These are phyloP conservation scores for Cosmopolites sordidus DNA, from an alignment of 2,888 invertebrate species.

Conservation along the genomic window DNA sequence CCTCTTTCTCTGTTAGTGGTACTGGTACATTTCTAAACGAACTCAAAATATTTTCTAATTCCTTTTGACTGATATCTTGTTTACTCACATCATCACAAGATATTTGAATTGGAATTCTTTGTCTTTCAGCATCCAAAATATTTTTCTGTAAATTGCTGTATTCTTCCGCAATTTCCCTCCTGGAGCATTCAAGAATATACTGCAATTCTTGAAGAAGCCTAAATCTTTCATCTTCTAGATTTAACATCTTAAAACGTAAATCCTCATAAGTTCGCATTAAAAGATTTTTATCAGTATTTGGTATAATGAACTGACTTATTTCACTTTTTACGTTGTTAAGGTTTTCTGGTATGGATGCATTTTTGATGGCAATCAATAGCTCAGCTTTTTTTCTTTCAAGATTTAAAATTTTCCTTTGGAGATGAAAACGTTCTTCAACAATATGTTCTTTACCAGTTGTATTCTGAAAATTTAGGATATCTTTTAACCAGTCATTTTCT, in stretches of 20 bases:
- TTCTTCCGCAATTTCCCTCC: constrained; percentile 32
- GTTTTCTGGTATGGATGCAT: constrained; percentile 22
- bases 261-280: constrained; percentile 29
- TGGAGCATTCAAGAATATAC: constrained; percentile 30
- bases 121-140: constrained; percentile 30
- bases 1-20: constrained; percentile 1
- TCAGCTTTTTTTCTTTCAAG: constrained; percentile 32
- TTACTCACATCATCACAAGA: constrained; percentile 1
- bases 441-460: constrained; percentile 13
- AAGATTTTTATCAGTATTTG: constrained; percentile 21
- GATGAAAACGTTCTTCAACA: constrained; percentile 27
- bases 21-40: constrained; percentile 24
- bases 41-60: constrained; percentile 24
- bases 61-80: constrained; percentile 13
- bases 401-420: constrained; percentile 30
- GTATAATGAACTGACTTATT: background rate
- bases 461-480: constrained; percentile 30
- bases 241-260: constrained; percentile 29
- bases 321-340: constrained; percentile 20
- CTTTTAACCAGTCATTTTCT: constrained; percentile 28
- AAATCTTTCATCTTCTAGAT: constrained; percentile 32
- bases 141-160: constrained; percentile 30
- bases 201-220: constrained; percentile 31
- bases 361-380: constrained; percentile 30
- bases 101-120: constrained; percentile 24